Percentiles rank a stretch among this genome's conserved stretches.
phyloP scores from a whole-genome alignment of 2,797 vertebrate species.

The Orientallactaga sibirica region DNA sequence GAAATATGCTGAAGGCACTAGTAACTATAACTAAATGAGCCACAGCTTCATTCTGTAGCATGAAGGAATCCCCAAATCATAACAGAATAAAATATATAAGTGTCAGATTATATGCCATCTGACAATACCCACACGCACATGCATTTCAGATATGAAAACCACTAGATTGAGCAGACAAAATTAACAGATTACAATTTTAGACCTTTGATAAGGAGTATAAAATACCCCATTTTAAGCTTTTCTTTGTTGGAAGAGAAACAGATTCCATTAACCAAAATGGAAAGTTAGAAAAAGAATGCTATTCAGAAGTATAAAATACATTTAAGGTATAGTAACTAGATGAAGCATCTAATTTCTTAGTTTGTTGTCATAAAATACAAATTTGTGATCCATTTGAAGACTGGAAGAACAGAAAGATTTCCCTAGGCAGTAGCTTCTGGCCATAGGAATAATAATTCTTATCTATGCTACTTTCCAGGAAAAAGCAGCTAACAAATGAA shows the following conservation, averaged over 20 bases:
- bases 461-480: conserved; percentile 27
- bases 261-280: background rate
- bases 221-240: conserved; percentile 1
- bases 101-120: background rate
- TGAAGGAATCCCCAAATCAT: background rate
- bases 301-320: background rate
- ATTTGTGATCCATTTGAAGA: conserved; percentile 32
- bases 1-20: background rate
- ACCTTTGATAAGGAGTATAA: background rate
- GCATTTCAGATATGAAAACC: background rate
- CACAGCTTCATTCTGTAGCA: background rate
- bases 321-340: conserved; percentile 34
- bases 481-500: conserved; percentile 35
- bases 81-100: background rate
- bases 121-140: background rate
- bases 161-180: background rate
- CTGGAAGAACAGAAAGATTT: conserved; percentile 24
- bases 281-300: conserved; percentile 3
- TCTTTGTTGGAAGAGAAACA: conserved; percentile 37
- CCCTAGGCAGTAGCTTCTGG: background rate
- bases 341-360: conserved; percentile 2
- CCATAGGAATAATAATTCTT: background rate
- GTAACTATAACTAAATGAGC: background rate
- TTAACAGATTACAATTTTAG: background rate
- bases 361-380: conserved; percentile 43